Evolutionary conservation across 2,797 vertebrate genomes (phyloP), one percentile per base, ranked within the genome.

Genomic region (Otus scops): DNA sequence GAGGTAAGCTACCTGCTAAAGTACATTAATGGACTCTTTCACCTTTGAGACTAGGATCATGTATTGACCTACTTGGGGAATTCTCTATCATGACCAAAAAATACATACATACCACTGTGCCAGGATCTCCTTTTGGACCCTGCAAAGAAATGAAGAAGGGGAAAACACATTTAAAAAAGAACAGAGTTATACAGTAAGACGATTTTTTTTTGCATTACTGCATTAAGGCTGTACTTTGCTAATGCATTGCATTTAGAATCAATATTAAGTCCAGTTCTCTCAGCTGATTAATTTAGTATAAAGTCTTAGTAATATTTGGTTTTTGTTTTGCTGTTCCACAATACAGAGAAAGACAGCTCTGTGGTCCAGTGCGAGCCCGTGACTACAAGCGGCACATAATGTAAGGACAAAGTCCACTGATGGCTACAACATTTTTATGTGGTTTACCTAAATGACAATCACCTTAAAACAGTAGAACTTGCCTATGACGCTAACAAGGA

Each of bases 111-210:
- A 99, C 99, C 96, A 92, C 92, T 89, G 95, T 88, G 89, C 99
- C 99, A 88, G 99, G 98, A 91, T 99, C 99, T 93, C 99, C 99
- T 98, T 99, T 99, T 67, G 98, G 99, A 71, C 99, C 99, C 99
- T 99, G 92, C 20, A 97, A 97, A 91, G 97, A 97, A 92, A 77
- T 36, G 60, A 96, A 91, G 45, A 64, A 94, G 74, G 18, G 89
- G 90, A 97, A 97, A 82, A 95, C 9, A 28, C 36, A 53, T 69
- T 85, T 86, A 3, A 83, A 87, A 77, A 84, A 34, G 3, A 28
- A 9, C 1, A 61, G 27, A 30, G 19, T 48, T 61, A 69, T 7
- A 74, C 4, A 21, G 7, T 22, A 45, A 73, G 6, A 36, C 16
- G 7, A 0, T 2, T 61, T 45, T 59, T 75, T 75, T 50, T 59